Evolutionary conservation across 2,797 vertebrate genomes (phyloP), one percentile per base, ranked within the genome.

Genomic region (Odontamblyopus lacepedii): DNA sequence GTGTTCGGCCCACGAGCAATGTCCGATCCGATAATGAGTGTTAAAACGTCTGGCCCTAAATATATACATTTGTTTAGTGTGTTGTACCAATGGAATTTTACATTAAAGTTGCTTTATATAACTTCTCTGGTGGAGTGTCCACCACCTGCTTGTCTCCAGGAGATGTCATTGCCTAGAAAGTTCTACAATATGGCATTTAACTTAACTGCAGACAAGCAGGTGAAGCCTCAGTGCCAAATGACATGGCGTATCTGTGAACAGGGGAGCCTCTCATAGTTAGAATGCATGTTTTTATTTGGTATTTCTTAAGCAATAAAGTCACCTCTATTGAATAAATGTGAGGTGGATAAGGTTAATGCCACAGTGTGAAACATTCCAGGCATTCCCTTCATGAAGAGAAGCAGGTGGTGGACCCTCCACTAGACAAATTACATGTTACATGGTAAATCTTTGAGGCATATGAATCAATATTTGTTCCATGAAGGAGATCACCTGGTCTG

Each of bases 1-100:
- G 90, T 96, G 74, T 95, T 97, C 2, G 97, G 96, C 56, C 89
- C 89, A 6, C 89, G 92, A 57, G 95, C 95, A 51, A 98, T 97
- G 83, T 97, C 96, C 5, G 97, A 98, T 56, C 95, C 96, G 56
- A 97, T 95, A 61, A 94, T 94, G 78, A 98, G 83, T 0, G 93
- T 97, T 70, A 97, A 83, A 65, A 94, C 80, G 76, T 97, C 95
- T 69, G 95, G 95, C 78, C 96, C 96, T 98, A 71, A 71, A 35
- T 23, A 68, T 30, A 56, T 15, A 1, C 50, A 53, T 29, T 29
- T 6, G 57, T 29, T 57, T 6, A 30, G 57, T 60, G 9, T 27
- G 55, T 57, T 57, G 23, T 57, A 12, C 11, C 23, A 4, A 5
- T 26, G 53, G 6, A 4, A 56, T 56, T 26, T 26, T n/a, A 26